Evolutionary conservation across 2,797 vertebrate species (phyloP).

Genomic region (Austrolebias charrua): DNA sequence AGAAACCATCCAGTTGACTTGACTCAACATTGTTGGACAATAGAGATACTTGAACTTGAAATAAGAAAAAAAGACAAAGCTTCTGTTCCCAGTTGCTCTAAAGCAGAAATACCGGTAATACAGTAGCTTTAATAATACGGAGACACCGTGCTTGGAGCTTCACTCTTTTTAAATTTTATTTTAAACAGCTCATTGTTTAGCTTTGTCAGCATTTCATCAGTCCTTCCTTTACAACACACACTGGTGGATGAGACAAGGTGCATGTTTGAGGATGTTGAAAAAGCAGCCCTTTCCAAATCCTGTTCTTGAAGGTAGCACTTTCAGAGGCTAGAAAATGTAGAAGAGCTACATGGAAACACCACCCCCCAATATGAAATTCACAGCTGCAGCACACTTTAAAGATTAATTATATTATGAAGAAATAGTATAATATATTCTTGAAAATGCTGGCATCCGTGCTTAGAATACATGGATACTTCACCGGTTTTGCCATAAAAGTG

Average conservation of each 20-base stretch:
- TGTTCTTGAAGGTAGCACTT: too few relatives aligned
- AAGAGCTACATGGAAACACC: too few relatives aligned
- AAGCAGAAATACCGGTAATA: neutral
- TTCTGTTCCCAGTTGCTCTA: neutral
- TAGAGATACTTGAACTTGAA: neutral
- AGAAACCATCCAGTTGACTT: too few relatives aligned
- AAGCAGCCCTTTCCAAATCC: neutral
- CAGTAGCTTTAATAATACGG: neutral
- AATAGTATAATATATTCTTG: too few relatives aligned
- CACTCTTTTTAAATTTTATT: neutral
- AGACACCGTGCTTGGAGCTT: neutral
- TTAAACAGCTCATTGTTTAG: conserved; percentile 4
- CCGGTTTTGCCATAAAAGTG: too few relatives aligned
- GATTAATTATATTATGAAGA: too few relatives aligned
- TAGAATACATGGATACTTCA: too few relatives aligned
- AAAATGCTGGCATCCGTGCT: too few relatives aligned
- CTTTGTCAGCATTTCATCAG: conserved; percentile 5
- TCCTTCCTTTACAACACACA: neutral
- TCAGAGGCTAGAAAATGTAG: too few relatives aligned
- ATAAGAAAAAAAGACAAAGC: neutral
- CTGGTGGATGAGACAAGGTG: conserved; percentile 2
- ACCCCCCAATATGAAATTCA: too few relatives aligned
- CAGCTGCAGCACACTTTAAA: too few relatives aligned
- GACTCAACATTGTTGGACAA: too few relatives aligned
- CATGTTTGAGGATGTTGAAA: neutral